Evolutionary conservation across 2,888 invertebrate genomes (phyloP).

Genomic region (Melanotus villosus): DNA sequence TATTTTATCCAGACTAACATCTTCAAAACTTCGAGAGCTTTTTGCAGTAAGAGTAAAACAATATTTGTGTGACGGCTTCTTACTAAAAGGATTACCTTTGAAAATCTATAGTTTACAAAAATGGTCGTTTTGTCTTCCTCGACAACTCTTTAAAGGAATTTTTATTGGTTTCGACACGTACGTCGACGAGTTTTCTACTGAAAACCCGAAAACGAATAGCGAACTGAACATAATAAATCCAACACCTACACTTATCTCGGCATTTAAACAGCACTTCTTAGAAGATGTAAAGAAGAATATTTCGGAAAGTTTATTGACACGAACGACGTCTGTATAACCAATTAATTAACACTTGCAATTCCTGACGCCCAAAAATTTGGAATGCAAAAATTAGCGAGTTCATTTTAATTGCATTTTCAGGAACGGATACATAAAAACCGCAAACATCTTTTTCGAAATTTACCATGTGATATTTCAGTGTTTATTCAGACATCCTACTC

Average conservation of each 20-base stretch:
- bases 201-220: no score
- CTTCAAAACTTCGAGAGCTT: slow-evolving; percentile 39
- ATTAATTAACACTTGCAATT: no score
- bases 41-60: slow-evolving; percentile 37
- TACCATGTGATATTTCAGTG: slow-evolving; percentile 11
- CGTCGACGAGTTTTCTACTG: no score
- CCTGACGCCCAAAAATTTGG: no score
- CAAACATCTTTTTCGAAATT: slow-evolving; percentile 23
- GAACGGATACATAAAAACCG: slow-evolving; percentile 16
- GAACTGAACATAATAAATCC: no score
- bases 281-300: no score
- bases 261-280: no score
- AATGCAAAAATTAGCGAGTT: slow-evolving; percentile 1
- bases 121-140: background rate
- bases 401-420: slow-evolving; percentile 11
- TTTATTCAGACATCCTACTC: slow-evolving; percentile 23
- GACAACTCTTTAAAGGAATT: background rate
- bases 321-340: no score
- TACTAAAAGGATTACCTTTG: slow-evolving; percentile 31
- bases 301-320: no score
- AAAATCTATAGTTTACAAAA: slow-evolving; percentile 10
- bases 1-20: slow-evolving; percentile 42
- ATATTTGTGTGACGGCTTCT: slow-evolving; percentile 34
- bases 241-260: no score
- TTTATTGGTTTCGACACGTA: background rate